Percentiles rank a stretch among this genome's conserved stretches.
Evolutionary conservation across 2,888 invertebrate genomes (phyloP).

Genomic region (Tolmerus cingulatus): DNA sequence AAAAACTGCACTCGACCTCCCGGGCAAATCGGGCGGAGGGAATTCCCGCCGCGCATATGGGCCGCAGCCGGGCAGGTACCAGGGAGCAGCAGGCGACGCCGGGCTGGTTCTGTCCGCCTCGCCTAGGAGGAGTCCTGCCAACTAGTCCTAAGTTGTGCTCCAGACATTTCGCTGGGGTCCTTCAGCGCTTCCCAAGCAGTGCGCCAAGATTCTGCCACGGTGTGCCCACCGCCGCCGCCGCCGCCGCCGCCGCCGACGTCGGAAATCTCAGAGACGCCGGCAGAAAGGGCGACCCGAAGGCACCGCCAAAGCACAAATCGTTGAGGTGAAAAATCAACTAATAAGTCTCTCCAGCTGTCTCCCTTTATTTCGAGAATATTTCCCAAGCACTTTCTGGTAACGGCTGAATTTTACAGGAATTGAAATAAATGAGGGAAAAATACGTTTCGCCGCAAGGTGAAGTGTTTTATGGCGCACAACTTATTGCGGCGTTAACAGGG

Average conservation of each 20-base stretch:
- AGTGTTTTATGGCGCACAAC: background rate
- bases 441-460: background rate
- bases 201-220: constrained; percentile 13
- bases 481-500: background rate
- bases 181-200: background rate
- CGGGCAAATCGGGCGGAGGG: background rate
- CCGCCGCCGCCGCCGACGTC: background rate
- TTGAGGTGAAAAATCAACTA: constrained; percentile 35
- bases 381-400: background rate
- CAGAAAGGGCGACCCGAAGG: constrained; percentile 17
- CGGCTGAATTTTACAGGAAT: background rate
- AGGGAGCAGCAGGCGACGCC: background rate
- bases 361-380: constrained; percentile 1
- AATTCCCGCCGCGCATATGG: background rate
- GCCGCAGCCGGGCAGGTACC: background rate
- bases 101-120: constrained; percentile 2
- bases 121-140: constrained; percentile 1
- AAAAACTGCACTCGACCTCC: background rate
- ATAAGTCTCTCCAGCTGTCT: constrained; percentile 30
- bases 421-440: constrained; percentile 28
- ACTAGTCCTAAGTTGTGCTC: background rate
- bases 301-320: constrained; percentile 26
- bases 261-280: background rate
- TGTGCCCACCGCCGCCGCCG: background rate
- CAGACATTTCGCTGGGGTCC: background rate